Evolutionary conservation across 2,113 vertebrate species (phyloP).

Genomic region (Rhinichthys klamathensis): DNA sequence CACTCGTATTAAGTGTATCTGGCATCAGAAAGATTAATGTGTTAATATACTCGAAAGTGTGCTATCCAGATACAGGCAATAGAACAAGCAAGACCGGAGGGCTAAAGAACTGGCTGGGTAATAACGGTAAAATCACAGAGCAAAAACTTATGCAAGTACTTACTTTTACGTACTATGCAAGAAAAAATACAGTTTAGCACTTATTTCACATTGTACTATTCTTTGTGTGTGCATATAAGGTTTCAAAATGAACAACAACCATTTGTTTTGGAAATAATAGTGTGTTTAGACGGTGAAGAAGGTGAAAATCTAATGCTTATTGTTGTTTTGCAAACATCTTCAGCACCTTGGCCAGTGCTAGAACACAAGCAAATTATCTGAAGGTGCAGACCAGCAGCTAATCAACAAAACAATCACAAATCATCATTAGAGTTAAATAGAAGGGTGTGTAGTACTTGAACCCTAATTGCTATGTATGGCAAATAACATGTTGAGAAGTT

Average conservation of each 20-base stretch:
- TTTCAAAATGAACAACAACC: not conserved
- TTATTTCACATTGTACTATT: not conserved
- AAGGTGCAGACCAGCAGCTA: not conserved
- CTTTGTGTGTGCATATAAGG: not conserved
- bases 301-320: not conserved
- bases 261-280: not conserved
- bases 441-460: not conserved
- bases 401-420: not conserved
- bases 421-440: not conserved
- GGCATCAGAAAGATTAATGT: constrained; percentile 58
- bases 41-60: constrained; percentile 54
- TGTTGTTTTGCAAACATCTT: not conserved
- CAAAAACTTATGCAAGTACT: constrained; percentile 56
- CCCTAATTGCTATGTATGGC: not conserved
- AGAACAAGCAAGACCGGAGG: not conserved
- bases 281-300: not conserved
- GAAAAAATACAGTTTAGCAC: not conserved
- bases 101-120: constrained; percentile 51
- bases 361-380: not conserved
- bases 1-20: constrained; percentile 57
- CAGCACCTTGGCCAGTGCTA: too few relatives aligned
- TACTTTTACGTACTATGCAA: constrained; percentile 26
- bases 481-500: not conserved
- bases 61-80: constrained; percentile 30
- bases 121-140: constrained; percentile 47